Evolutionary conservation across 1,140 invertebrate genomes (phyloP).

Genomic region (Aphaenogaster ashmeadi): DNA sequence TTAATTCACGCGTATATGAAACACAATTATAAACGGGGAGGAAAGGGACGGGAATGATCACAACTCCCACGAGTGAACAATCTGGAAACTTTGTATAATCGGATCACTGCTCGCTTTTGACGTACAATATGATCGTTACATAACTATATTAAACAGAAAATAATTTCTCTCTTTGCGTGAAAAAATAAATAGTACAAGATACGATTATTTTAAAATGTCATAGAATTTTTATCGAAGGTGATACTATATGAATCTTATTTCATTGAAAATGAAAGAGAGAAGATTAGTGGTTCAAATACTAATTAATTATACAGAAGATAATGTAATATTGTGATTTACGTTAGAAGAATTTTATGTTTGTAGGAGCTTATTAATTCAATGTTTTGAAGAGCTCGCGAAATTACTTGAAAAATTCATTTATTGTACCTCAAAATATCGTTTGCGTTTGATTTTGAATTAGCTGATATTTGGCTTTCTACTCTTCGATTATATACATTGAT

Average conservation of each 20-base stretch:
- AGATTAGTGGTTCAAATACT: background rate
- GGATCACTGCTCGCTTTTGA: constrained; percentile 34
- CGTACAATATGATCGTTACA: background rate
- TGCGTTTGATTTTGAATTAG: background rate
- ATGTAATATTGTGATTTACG: background rate
- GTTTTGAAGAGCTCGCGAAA: background rate
- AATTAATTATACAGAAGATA: background rate
- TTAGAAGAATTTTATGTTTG: background rate
- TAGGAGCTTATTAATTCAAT: background rate
- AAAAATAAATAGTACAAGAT: constrained; percentile 17
- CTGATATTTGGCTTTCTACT: background rate
- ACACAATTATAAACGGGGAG: constrained; percentile 22
- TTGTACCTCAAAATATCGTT: background rate
- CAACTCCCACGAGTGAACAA: constrained; percentile 39
- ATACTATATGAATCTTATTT: background rate
- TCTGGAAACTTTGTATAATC: constrained; percentile 50
- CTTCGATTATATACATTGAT: background rate
- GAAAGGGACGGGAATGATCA: background rate
- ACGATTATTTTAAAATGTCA: constrained; percentile 9
- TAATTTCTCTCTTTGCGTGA: background rate
- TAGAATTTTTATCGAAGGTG: background rate
- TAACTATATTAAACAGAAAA: constrained; percentile 22
- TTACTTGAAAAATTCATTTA: background rate
- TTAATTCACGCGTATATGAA: constrained; percentile 43
- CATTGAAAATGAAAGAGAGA: background rate